Evolutionary conservation across 1,140 invertebrate species (phyloP).

Genomic region (Pectinophora gossypiella): DNA sequence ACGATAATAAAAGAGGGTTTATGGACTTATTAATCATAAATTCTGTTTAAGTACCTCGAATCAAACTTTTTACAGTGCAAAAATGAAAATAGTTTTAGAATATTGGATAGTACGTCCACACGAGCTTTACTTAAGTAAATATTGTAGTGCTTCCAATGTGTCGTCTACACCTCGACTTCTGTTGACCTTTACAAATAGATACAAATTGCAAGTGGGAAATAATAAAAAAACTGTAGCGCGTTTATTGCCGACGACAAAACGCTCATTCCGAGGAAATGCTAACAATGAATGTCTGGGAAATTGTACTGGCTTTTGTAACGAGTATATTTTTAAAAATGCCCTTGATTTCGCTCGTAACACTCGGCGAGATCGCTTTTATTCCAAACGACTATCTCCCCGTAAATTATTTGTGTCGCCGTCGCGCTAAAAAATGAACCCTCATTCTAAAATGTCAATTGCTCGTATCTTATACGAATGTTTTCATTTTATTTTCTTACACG

Average conservation of each 20-base stretch:
- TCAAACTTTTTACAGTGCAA: no score
- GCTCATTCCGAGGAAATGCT: constrained; percentile 42
- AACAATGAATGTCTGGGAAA: constrained; percentile 39
- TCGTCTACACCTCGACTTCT: background rate
- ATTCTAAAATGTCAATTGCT: constrained; percentile 1
- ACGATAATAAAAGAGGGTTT: background rate
- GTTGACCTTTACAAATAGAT: constrained; percentile 5
- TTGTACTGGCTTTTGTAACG: constrained; percentile 39
- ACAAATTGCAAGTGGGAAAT: constrained; percentile 27
- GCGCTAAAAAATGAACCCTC: background rate
- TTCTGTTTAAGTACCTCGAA: no score
- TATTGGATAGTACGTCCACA: background rate
- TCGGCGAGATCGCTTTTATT: constrained; percentile 35
- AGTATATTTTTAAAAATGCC: constrained; percentile 41
- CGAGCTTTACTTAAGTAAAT: background rate
- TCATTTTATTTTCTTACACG: constrained; percentile 1
- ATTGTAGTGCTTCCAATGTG: background rate
- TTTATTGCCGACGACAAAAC: constrained; percentile 42
- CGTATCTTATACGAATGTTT: background rate
- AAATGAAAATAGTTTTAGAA: background rate
- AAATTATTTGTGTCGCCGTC: constrained; percentile 27
- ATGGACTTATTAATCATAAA: background rate
- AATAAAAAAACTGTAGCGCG: constrained; percentile 29
- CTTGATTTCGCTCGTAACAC: constrained; percentile 35
- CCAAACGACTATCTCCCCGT: constrained; percentile 27